Evolutionary conservation across 2,797 vertebrate species (phyloP).

Genomic region (Eleutherodactylus coqui): DNA sequence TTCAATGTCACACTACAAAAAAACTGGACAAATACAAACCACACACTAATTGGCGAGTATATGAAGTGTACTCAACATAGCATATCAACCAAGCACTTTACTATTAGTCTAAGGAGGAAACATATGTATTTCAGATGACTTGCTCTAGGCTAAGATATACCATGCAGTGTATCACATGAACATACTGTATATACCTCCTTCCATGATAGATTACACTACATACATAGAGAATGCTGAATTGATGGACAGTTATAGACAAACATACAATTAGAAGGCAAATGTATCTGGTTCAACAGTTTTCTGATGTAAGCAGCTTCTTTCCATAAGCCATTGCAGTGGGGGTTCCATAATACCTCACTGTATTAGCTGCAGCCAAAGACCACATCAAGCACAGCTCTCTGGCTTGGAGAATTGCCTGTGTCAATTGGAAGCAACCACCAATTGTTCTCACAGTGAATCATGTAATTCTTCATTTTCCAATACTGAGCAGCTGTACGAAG

Average conservation of each 20-base stretch:
- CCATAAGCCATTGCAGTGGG: background rate
- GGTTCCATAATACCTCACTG: background rate
- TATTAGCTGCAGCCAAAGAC: background rate
- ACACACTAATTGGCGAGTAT: no score
- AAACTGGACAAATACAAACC: no score
- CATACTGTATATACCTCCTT: background rate
- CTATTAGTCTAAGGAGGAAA: background rate
- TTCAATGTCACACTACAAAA: no score
- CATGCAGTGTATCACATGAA: background rate
- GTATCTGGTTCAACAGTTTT: background rate
- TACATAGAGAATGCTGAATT: background rate
- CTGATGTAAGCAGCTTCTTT: background rate
- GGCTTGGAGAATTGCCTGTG: background rate
- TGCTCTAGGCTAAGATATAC: background rate
- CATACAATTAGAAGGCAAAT: background rate
- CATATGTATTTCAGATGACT: background rate
- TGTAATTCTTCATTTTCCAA: slow-evolving; percentile 9
- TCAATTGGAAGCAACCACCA: background rate
- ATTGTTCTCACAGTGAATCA: background rate
- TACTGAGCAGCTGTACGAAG: background rate
- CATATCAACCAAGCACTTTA: background rate
- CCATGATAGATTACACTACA: background rate
- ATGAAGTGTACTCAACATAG: no score
- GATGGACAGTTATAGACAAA: background rate
- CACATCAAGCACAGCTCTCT: background rate